Base-by-base conservation (phyloP, 2,113 vertebrate genomes). In the Malurus cyaneus region DNA sequence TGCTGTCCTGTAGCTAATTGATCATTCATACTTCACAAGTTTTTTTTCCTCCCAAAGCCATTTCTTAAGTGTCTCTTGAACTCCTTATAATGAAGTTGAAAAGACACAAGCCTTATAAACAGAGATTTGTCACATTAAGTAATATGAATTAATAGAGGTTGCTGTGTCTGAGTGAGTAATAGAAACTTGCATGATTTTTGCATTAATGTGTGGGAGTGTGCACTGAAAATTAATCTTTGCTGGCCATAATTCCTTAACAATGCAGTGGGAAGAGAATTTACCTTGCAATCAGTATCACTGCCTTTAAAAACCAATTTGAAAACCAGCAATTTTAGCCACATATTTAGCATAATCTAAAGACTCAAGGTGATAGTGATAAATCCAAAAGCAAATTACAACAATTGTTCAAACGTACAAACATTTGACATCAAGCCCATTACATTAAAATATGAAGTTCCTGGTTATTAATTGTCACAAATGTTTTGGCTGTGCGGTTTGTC, bases 81-180 rank as follows among this genome's bases (percentile, higher is more conserved):
- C 60, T 84, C 41, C 26, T 72, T 65, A 60, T 36, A 60, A 91
- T 34, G 57, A 57, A 76, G 14, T 72, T 72, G 18, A 95, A 91
- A 80, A 95, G 69, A 86, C 34, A 78, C 6, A 84, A 87, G 6
- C 14, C 32, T 88, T 82, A 92, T 57, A 86, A 92, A 85, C 21
- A 88, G n/a, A 82, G 18, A 80, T 86, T 78, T 92, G 18, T 73
- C 82, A 90, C 61, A 95, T 69, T 76, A 94, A 92, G 12, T 62
- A 2, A 31, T 53, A 65, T 36, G 32, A 77, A 90, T 89, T 84
- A 94, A 67, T 60, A 67, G 84, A 78, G 11, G 11, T 53, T 69
- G 31, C 18, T 92, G 18, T 34, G n/a, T 90, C 19, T 66, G 41
- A 72, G 8, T 80, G 29, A 92, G 29, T 69, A 87, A 72, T 15